A percentile compares a stretch with the other conserved stretches of the same genome.
These are phyloP conservation scores for Drosophila setosimentum DNA, from an alignment of 2,888 invertebrate genomes.

Conservation along the genomic window DNA sequence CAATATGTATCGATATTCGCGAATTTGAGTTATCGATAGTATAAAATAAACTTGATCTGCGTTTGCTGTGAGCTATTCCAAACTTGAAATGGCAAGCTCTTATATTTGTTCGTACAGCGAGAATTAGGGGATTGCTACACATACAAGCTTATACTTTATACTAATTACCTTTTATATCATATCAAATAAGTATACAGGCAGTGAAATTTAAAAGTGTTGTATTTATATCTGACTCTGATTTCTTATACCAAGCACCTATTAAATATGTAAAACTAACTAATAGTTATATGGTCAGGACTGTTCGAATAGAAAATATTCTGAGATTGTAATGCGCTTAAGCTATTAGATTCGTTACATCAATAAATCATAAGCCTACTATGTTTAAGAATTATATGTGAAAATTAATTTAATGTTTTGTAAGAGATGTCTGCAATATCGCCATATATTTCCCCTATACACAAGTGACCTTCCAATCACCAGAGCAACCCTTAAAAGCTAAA, in stretches of 20 bases:
- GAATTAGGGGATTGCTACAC: not conserved
- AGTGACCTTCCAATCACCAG: slow-evolving; percentile 2
- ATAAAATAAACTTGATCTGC: not conserved
- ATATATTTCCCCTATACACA: slow-evolving; percentile 26
- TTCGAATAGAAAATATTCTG: not conserved
- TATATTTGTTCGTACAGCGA: not conserved
- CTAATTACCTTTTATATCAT: not conserved
- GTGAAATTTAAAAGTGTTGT: too few relatives aligned
- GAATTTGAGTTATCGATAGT: not conserved
- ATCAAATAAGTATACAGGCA: too few relatives aligned
- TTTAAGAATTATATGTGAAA: not conserved
- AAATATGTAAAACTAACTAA: not conserved
- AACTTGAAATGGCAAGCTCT: too few relatives aligned
- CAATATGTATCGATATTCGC: not conserved
- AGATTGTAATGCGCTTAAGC: not conserved
- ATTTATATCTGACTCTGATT: not conserved
- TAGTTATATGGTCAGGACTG: not conserved
- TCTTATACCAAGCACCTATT: not conserved
- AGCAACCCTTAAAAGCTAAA: slow-evolving; percentile 49
- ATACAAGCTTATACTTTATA: not conserved
- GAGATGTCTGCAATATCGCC: not conserved
- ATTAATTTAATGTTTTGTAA: slow-evolving; percentile 6
- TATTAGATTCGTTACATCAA: not conserved
- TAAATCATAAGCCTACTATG: not conserved
- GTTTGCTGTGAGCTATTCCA: not conserved